Evolutionary conservation across 2,888 invertebrate species (phyloP).

Genomic region (Pandemis cinnamomeana): DNA sequence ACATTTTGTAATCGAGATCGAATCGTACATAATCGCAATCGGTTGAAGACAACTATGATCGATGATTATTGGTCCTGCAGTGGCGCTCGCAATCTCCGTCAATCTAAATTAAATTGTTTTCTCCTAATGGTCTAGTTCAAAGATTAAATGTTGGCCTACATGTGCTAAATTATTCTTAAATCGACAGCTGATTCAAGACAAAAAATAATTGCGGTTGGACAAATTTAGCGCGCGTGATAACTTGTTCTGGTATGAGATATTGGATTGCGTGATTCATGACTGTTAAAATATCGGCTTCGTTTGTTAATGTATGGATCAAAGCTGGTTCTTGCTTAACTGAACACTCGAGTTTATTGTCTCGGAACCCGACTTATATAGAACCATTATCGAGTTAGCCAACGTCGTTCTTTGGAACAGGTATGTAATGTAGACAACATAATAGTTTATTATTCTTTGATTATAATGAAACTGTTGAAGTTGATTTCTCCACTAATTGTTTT

Average conservation of each 20-base stretch:
- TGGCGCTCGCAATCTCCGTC: conserved; percentile 46
- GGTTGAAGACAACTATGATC: conserved; percentile 43
- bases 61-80: conserved; percentile 38
- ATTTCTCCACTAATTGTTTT: background rate
- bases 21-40: conserved; percentile 36
- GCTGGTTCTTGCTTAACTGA: conserved; percentile 55
- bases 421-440: conserved; percentile 29
- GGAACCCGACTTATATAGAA: conserved; percentile 51
- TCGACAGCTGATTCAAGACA: conserved; percentile 3
- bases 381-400: conserved; percentile 52
- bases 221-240: conserved; percentile 14
- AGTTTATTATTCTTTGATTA: conserved; percentile 28
- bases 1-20: conserved; percentile 47
- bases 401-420: conserved; percentile 30
- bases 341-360: conserved; percentile 49
- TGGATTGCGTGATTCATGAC: conserved; percentile 53
- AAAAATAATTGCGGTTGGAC: conserved; percentile 6
- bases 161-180: conserved; percentile 11
- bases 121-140: conserved; percentile 38
- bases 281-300: conserved; percentile 47
- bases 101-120: conserved; percentile 46
- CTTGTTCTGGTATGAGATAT: conserved; percentile 46
- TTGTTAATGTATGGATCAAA: conserved; percentile 49
- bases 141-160: conserved; percentile 15
- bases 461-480: conserved; percentile 12